Conservation (phyloP, 1,140 invertebrate species). For the Drosophila tsacasi region DNA sequence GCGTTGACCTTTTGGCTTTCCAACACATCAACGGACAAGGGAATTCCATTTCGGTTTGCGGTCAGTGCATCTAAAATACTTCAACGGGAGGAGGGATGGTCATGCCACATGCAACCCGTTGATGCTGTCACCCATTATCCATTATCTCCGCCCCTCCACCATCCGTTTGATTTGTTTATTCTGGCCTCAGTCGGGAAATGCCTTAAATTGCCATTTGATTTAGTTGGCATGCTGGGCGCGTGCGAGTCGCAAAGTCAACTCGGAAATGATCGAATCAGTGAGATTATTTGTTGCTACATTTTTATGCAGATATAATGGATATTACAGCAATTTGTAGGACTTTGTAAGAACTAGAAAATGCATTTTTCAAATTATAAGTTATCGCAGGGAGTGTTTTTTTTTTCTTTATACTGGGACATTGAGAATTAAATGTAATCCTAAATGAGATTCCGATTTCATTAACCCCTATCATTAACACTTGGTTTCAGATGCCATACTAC, state of each 20-base stretch:
- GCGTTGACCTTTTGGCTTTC: conserved; percentile 43
- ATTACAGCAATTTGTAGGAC: no score
- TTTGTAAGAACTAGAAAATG: neutral
- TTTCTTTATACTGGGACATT: neutral
- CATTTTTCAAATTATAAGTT: neutral
- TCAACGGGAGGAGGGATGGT: conserved; percentile 3
- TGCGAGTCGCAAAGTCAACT: conserved; percentile 13
- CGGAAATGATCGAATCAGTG: conserved; percentile 22
- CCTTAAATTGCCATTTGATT: conserved; percentile 36
- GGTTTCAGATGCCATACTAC: no score
- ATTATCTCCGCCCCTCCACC: conserved; percentile 5
- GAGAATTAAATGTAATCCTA: neutral
- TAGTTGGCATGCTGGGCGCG: conserved; percentile 23
- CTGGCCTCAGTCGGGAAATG: conserved; percentile 10
- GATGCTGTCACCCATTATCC: conserved; percentile 13
- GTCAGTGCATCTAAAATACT: conserved; percentile 40
- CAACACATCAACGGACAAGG: conserved; percentile 28
- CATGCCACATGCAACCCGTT: conserved; percentile 28
- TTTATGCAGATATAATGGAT: neutral
- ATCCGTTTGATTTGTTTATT: conserved; percentile 10
- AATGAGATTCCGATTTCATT: no score
- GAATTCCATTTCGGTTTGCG: conserved; percentile 39
- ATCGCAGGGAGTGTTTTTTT: neutral
- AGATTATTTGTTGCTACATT: neutral
- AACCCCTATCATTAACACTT: no score